Base-by-base conservation (phyloP, 2,888 invertebrate genomes). In the Drosophila aldrichi region DNA sequence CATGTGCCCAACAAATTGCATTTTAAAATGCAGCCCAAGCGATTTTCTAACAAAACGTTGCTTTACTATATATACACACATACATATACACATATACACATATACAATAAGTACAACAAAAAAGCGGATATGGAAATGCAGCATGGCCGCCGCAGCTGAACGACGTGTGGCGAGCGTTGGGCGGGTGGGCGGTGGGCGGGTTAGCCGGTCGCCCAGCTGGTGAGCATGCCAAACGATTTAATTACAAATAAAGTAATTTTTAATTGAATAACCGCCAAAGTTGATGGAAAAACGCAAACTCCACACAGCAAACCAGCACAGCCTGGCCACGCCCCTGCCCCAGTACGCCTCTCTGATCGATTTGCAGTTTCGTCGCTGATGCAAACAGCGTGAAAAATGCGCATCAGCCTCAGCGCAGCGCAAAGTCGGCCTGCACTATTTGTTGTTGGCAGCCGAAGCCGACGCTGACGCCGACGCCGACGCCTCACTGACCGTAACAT, bases 181-280 rank as follows among this genome's bases (percentile, higher is more conserved):
- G 10, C 8, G 38, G 38, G 20, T 16, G 38, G 22, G 16, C 29
- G 32, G 49, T 5, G 2, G 29, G 0, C 1, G 38, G 58, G 61
- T 1, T 4, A 14, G 6, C 2, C 38, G 38, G 14, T 57, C 25
- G 59, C 14, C 70, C 79, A 79, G 80, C 69, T 82, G 74, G 68
- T 54, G 70, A 80, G 65, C 52, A 49, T 46, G 65, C 79, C 76
- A 88, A 80, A 86, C 88, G 88, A 91, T 91, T 91, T 91, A 91
- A 91, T 91, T 91, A 90, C 90, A 90, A 90, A 91, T 89, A 90
- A 91, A 91, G 91, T 91, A 91, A 91, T 90, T 91, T 91, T 91
- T 91, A 91, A 91, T 90, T 91, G 90, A 91, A 91, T 91, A 90
- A 89, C 91, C 90, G 84, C 87, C 79, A 84, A 84, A 83, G 80